Conservation (phyloP, 2,797 vertebrate species). For the Phalloptychus januarius region DNA sequence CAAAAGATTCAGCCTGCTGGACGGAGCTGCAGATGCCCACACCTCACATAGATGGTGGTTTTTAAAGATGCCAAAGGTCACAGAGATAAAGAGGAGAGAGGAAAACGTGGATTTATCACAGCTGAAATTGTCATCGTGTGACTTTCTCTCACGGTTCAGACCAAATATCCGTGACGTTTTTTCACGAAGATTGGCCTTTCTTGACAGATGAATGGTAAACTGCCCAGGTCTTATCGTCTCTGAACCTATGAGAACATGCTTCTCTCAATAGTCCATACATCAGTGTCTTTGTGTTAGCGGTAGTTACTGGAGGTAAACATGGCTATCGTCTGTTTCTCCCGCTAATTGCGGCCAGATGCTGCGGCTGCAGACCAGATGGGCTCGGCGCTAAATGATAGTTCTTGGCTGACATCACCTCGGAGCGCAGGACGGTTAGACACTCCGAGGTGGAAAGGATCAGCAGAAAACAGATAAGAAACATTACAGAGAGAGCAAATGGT, state of each 20-base stretch:
- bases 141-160: background rate
- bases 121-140: background rate
- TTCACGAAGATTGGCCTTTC: background rate
- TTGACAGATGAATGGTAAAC: background rate
- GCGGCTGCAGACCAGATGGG: conserved; percentile 75
- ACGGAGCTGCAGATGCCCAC: background rate
- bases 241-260: conserved; percentile 8
- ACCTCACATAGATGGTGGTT: background rate
- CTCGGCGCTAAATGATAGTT: conserved; percentile 74
- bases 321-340: conserved; percentile 70
- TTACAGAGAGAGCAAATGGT: conserved; percentile 1
- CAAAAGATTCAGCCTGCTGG: background rate
- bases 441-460: conserved; percentile 39
- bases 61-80: background rate
- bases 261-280: conserved; percentile 24
- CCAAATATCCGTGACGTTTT: background rate
- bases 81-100: background rate
- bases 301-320: conserved; percentile 65
- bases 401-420: conserved; percentile 79
- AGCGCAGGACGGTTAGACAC: conserved; percentile 56
- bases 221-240: conserved; percentile 16
- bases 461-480: conserved; percentile 51
- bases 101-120: background rate
- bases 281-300: conserved; percentile 43
- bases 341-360: conserved; percentile 78